Conservation (phyloP, 2,888 invertebrate genomes). For the Caenorhabditis zanzibari region DNA sequence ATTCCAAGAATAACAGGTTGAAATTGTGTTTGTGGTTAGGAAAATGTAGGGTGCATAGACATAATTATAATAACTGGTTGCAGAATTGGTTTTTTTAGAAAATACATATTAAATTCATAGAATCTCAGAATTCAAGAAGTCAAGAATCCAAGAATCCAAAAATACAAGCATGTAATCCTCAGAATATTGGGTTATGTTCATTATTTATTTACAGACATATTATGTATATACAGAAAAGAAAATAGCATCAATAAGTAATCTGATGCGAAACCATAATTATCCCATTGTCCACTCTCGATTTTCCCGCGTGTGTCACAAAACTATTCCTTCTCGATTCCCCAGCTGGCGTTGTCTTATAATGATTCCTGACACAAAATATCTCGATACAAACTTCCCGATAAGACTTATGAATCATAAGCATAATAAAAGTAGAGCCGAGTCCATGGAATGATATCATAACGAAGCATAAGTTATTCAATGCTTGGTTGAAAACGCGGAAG, state of each 20-base stretch:
- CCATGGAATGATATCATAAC: constrained; percentile 20
- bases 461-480: constrained; percentile 5
- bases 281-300: not conserved
- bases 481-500: not conserved
- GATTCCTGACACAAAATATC: not conserved
- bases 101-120: too few species aligned
- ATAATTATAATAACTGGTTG: too few species aligned
- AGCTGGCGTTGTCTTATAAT: not conserved
- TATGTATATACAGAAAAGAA: not conserved
- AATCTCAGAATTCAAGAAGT: too few species aligned
- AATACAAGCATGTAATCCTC: too few species aligned
- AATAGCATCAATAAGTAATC: not conserved
- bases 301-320: not conserved
- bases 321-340: not conserved
- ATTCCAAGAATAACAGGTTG: not conserved
- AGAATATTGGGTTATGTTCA: too few species aligned
- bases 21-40: not conserved
- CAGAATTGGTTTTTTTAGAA: too few species aligned
- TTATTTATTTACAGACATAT: too few species aligned
- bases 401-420: constrained; percentile 25
- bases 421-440: constrained; percentile 18
- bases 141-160: too few species aligned
- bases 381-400: constrained; percentile 18
- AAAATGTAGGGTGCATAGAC: too few species aligned
- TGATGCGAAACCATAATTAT: constrained; percentile 2